Evolutionary conservation across 1,140 invertebrate genomes (phyloP), one percentile per base, ranked within the genome.

Genomic region (Anastrepha ludens): DNA sequence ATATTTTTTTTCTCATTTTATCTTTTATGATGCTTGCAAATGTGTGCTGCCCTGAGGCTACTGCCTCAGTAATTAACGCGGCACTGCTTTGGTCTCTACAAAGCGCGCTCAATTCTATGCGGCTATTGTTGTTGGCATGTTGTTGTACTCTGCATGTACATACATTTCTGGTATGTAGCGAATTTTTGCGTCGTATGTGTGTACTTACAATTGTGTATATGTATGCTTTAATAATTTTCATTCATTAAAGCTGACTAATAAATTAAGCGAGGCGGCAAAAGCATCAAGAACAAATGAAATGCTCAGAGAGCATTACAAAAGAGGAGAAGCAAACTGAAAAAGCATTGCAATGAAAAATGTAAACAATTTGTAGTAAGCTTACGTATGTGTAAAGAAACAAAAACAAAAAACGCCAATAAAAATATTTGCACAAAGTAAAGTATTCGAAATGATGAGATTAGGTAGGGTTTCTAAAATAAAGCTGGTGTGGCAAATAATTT

Each of bases 161-260:
- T 55, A 55, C 9, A 9, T 55, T 55, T 55, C 5, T 55, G 5
- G 50, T 55, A 9, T 9, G 9, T 55, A 9, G 50, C 50, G 50
- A 55, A 6, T 47, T 74, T 74, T 74, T 17, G 41, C 41, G 41
- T 70, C 41, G 41, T 70, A 29, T 29, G 29, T 29, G 29, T 29
- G 1, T 29, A 29, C 1, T 29, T 29, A 29, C 29, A 29, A 29
- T 29, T 29, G 29, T 29, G 1, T 29, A 29, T 29, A 29, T 11
- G 41, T 17, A 44, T 44, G 41, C 41, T 70, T 44, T 70, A 47
- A 41, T n/a, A 70, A 70, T 70, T 70, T 70, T 70, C 67, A 70
- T 70, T 70, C 67, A 70, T 70, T 70, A 70, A 70, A 70, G 41
- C 41, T 44, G 15, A 47, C 67, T 47, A 74, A 47, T 47, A 74